These are phyloP conservation scores for Apoda limacodes DNA, from an alignment of 2,888 invertebrate species.

Conservation along the genomic window DNA sequence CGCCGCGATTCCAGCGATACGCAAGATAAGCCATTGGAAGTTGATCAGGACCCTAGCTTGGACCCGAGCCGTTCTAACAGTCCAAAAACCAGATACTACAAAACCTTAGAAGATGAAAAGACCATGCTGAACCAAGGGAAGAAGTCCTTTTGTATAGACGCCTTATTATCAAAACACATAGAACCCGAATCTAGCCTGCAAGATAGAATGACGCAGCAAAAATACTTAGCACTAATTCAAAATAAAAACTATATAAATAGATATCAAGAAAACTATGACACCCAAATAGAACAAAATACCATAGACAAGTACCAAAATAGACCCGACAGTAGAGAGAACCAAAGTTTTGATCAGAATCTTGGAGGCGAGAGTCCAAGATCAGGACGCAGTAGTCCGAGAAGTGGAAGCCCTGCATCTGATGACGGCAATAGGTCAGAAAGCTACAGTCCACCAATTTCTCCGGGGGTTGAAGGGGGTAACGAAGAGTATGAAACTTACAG, in stretches of 20 bases:
- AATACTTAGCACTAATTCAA: slow-evolving; percentile 46
- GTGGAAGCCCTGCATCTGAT: slow-evolving; percentile 61
- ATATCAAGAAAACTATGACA: slow-evolving; percentile 55
- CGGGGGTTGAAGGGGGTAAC: slow-evolving; percentile 81
- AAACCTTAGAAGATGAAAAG: slow-evolving; percentile 42
- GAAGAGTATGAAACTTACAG: slow-evolving; percentile 57
- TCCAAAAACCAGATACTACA: slow-evolving; percentile 53
- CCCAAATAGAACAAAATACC: slow-evolving; percentile 56
- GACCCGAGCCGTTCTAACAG: slow-evolving; percentile 46
- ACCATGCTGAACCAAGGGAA: slow-evolving; percentile 57
- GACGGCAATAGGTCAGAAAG: slow-evolving; percentile 74
- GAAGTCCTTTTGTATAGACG: slow-evolving; percentile 92
- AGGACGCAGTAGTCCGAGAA: slow-evolving; percentile 44
- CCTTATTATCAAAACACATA: slow-evolving; percentile 76
- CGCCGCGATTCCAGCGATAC: slow-evolving; percentile 37
- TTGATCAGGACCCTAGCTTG: slow-evolving; percentile 46
- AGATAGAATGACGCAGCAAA: slow-evolving; percentile 48
- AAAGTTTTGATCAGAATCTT: slow-evolving; percentile 23
- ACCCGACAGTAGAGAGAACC: slow-evolving; percentile 13
- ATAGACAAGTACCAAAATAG: slow-evolving; percentile 42
- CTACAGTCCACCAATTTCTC: slow-evolving; percentile 87
- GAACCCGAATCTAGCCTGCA: slow-evolving; percentile 39
- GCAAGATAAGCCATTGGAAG: slow-evolving; percentile 40
- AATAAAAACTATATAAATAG: slow-evolving; percentile 53
- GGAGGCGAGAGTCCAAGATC: slow-evolving; percentile 36